A percentile compares a stretch with the other conserved stretches of the same genome.
These are phyloP conservation scores for Gallinago undulata DNA, from an alignment of 2,113 vertebrate species.

Conservation along the genomic window DNA sequence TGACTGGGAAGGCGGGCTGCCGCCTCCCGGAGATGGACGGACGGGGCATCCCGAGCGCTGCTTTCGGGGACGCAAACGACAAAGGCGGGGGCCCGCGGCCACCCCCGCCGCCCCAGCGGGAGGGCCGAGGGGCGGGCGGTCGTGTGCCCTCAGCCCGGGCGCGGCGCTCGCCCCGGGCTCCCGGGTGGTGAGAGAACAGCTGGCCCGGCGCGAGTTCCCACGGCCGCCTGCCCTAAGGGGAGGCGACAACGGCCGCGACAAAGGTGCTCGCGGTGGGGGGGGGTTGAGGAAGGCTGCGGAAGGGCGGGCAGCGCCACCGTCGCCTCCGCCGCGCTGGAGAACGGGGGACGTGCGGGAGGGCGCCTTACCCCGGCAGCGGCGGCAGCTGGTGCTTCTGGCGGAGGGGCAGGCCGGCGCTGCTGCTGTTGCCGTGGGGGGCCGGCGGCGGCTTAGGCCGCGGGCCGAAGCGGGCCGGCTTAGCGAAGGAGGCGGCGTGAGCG, in stretches of 20 bases:
- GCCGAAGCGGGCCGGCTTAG: constrained; percentile 66
- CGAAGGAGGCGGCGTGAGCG: constrained; percentile 54
- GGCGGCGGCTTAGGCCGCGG: constrained; percentile 36
- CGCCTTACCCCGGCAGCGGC: constrained; percentile 74
- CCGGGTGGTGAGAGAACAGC: too few relatives aligned
- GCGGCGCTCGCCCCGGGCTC: not conserved
- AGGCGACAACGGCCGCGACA: not conserved
- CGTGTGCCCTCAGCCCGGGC: not conserved
- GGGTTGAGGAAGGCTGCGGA: not conserved
- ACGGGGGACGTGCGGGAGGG: not conserved
- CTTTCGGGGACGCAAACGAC: not conserved
- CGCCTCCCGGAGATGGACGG: not conserved
- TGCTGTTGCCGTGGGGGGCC: constrained; percentile 26
- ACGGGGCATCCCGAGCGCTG: not conserved
- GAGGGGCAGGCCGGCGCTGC: constrained; percentile 54
- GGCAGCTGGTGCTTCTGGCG: constrained; percentile 78
- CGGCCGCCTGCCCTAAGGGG: too few relatives aligned
- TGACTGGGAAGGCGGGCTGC: not conserved
- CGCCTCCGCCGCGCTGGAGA: not conserved
- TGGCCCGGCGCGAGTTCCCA: too few relatives aligned
- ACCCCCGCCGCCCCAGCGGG: not conserved
- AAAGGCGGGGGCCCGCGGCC: not conserved
- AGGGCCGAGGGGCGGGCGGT: too few relatives aligned
- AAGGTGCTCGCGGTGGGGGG: not conserved
- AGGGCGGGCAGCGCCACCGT: too few relatives aligned